Conservation (phyloP, 2,888 invertebrate genomes). For the Aricia artaxerxes region DNA sequence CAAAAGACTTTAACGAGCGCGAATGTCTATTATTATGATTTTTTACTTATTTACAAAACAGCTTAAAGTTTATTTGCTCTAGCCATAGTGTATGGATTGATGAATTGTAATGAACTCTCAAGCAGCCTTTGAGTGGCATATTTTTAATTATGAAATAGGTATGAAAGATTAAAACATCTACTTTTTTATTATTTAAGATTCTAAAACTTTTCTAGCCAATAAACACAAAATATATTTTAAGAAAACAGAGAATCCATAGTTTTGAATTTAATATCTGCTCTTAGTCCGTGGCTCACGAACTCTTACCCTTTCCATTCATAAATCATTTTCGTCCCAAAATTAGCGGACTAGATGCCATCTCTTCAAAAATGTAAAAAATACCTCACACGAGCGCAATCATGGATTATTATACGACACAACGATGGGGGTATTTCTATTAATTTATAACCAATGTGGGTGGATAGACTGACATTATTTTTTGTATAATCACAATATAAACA, state of each 20-base stretch:
- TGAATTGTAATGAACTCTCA: slow-evolving; percentile 22
- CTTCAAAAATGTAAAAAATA: slow-evolving; percentile 71
- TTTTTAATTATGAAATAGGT: neutral
- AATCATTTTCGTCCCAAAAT: slow-evolving; percentile 68
- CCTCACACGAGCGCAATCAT: slow-evolving; percentile 76
- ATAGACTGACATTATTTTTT: slow-evolving; percentile 75
- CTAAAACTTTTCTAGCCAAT: neutral
- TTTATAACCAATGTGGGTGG: slow-evolving; percentile 80
- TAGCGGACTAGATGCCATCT: slow-evolving; percentile 60
- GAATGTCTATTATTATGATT: slow-evolving; percentile 24
- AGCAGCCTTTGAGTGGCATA: neutral
- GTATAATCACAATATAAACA: slow-evolving; percentile 57
- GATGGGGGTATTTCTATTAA: slow-evolving; percentile 79
- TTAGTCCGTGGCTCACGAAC: neutral
- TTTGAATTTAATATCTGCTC: neutral
- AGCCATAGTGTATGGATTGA: neutral
- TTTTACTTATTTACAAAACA: slow-evolving; percentile 9
- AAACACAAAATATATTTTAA: neutral
- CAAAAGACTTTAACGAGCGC: slow-evolving; percentile 34
- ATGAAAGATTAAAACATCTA: neutral
- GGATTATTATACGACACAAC: slow-evolving; percentile 73
- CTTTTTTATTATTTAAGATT: neutral
- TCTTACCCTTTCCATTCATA: slow-evolving; percentile 47
- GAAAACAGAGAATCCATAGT: neutral
- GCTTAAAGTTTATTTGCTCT: neutral